These are phyloP conservation scores for Catonia carolina DNA, from an alignment of 2,888 invertebrate species.

Conservation along the genomic window DNA sequence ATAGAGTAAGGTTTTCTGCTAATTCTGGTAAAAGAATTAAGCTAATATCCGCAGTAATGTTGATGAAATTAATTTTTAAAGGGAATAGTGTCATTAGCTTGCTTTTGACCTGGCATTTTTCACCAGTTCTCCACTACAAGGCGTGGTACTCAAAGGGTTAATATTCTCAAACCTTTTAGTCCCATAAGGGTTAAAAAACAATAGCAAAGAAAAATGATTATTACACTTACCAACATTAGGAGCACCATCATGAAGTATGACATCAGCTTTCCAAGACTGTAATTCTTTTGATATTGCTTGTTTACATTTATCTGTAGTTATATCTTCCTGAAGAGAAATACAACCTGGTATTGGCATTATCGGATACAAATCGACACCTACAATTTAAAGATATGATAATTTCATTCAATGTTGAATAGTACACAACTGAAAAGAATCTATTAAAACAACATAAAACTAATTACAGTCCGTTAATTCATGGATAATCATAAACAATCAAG, in stretches of 20 bases:
- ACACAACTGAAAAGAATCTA: not conserved
- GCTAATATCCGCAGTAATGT: no score
- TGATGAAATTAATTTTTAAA: no score
- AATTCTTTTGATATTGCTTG: slow-evolving; percentile 73
- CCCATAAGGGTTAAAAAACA: no score
- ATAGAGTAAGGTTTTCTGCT: no score
- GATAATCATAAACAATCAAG: not conserved
- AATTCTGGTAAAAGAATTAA: no score
- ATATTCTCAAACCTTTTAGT: no score
- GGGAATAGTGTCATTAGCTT: no score
- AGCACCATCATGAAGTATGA: slow-evolving; percentile 94
- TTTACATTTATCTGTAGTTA: slow-evolving; percentile 92
- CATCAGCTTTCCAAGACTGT: slow-evolving; percentile 94
- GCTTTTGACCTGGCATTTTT: no score
- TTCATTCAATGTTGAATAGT: not conserved
- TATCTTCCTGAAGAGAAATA: slow-evolving; percentile 85
- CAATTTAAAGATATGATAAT: no score
- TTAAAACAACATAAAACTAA: not conserved
- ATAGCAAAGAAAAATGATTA: no score
- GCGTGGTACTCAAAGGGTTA: no score
- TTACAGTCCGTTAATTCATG: not conserved
- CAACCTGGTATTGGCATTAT: slow-evolving; percentile 88
- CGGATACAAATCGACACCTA: slow-evolving; percentile 88
- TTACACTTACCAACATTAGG: slow-evolving; percentile 83
- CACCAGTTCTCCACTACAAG: no score